Percentiles rank a stretch among this genome's conserved stretches.
These are phyloP conservation scores for Aphaenogaster ashmeadi DNA, from an alignment of 1,140 invertebrate species.

Conservation along the genomic window DNA sequence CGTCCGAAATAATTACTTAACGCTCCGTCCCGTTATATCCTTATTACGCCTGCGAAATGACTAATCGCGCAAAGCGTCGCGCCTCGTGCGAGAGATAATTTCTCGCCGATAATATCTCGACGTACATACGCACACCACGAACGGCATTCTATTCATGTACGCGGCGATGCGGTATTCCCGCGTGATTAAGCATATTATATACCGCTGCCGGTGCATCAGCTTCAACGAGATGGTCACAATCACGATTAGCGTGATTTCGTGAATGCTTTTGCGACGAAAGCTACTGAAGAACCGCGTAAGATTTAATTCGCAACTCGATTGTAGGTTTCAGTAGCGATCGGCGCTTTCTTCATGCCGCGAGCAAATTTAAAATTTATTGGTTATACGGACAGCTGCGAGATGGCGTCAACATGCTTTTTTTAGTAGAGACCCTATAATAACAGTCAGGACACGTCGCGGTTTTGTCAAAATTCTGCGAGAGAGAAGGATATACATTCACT, in stretches of 20 bases:
- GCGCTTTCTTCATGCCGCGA: not conserved
- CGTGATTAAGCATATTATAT: not conserved
- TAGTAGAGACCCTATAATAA: not conserved
- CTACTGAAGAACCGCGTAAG: not conserved
- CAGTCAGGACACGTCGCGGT: no score
- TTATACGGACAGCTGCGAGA: not conserved
- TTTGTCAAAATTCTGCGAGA: no score
- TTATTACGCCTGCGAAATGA: not conserved
- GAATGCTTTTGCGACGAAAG: not conserved
- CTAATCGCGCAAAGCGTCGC: not conserved
- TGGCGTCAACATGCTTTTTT: not conserved
- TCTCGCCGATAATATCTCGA: constrained; percentile 6
- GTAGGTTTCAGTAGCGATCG: not conserved
- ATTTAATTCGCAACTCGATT: not conserved
- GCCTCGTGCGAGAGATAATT: not conserved
- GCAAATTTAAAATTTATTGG: not conserved
- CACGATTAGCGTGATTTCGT: not conserved
- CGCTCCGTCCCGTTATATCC: constrained; percentile 14
- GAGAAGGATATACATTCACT: no score
- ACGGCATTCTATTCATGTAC: not conserved
- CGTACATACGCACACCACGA: not conserved
- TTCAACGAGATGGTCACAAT: not conserved
- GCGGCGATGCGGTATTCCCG: not conserved
- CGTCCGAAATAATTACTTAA: constrained; percentile 7
- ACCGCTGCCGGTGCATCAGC: not conserved